Evolutionary conservation across 2,113 vertebrate species (phyloP), one percentile per base, ranked within the genome.

Genomic region (Perccottus glenii): DNA sequence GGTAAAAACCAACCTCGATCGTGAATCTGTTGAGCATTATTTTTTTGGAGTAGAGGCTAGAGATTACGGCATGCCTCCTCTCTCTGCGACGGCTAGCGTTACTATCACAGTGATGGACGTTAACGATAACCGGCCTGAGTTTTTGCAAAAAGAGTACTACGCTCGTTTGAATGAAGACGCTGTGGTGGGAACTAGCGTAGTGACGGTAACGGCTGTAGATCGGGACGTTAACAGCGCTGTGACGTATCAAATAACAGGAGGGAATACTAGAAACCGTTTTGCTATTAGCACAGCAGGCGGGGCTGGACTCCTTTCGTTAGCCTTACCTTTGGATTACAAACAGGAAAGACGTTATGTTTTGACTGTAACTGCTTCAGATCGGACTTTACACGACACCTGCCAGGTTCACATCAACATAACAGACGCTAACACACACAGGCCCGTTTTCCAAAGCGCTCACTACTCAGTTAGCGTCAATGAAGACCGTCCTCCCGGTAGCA

Each of bases 401-500:
- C 94, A 98, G 0, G 95, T 99, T 58, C 96, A 98, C 67, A 91
- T 99, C 85, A 99, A 99, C 88, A 97, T 99, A 81, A 99, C 97
- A 0, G 97, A 99, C 3, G 98, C 98, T 77, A 99, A 99, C 87
- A 99, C 98, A 0, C 97, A 99, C 68, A 87, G 97, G 43, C 97
- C 98, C 0, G 97, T 99, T 10, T 99, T 99, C 78, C 97, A 98
- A 78, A 99, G 96, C 0, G 95, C 97, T 27, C 98, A 99, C 89
- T 99, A 99, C 81, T 96, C 98, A 0, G 92, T 98, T 19, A 96
- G 91, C 14, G 93, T 99, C 68, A 96, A 97, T 0, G 97, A 99
- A 82, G 96, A 99, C 73, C 91, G 93, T 11, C 96, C 96, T 0
- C 91, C 94, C 52, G 98, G 97, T 48, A 99, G 96, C 91, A 97